Evolutionary conservation across 2,888 invertebrate genomes (phyloP).

Genomic region (Gasteruption jaculator): DNA sequence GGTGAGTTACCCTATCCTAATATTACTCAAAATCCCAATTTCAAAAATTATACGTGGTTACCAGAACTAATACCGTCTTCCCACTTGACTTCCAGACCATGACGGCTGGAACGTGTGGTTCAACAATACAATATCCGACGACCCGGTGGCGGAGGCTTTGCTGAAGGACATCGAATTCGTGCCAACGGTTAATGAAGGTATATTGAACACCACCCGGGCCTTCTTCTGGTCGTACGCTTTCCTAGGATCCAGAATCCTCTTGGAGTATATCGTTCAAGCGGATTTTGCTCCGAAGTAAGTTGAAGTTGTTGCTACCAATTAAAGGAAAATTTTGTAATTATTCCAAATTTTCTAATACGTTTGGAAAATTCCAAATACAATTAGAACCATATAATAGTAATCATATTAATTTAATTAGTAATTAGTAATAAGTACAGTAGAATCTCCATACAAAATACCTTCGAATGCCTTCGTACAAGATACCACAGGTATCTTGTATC

Average conservation of each 20-base stretch:
- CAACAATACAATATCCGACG: slow-evolving; percentile 61
- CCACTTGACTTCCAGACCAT: slow-evolving; percentile 53
- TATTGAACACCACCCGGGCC: slow-evolving; percentile 69
- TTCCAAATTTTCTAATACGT: neutral
- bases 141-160: slow-evolving; percentile 59
- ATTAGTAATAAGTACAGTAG: no score
- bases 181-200: slow-evolving; percentile 62
- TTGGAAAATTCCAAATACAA: no score
- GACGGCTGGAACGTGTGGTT: slow-evolving; percentile 77
- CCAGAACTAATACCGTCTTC: no score
- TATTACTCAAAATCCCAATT: neutral
- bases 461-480: no score
- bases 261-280: slow-evolving; percentile 69
- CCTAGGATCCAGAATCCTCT: slow-evolving; percentile 66
- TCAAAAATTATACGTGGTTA: no score
- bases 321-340: neutral
- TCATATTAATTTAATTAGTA: no score
- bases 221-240: slow-evolving; percentile 78
- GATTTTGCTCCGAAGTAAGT: slow-evolving; percentile 64
- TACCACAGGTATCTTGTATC: no score
- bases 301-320: neutral
- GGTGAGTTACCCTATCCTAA: slow-evolving; percentile 55
- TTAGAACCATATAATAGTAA: no score
- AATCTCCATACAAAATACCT: no score
- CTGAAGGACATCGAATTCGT: slow-evolving; percentile 67